Base-by-base conservation (phyloP, 2,113 vertebrate genomes). In the Chaetodon trifascialis region DNA sequence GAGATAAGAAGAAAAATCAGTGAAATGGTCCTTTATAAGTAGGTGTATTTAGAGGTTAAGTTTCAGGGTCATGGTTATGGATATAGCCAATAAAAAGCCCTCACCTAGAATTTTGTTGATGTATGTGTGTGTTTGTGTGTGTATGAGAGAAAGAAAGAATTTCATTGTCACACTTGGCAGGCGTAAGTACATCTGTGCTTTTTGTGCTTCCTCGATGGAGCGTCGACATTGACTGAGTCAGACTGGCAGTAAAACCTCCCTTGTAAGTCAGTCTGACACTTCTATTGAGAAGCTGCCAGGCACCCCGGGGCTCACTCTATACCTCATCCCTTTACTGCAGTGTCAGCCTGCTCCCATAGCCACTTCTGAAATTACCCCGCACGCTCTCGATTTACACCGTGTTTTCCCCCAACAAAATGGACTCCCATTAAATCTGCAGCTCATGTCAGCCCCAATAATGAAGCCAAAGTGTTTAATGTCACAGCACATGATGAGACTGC, bases 241-340 rank as follows among this genome's bases (percentile, higher is more conserved):
- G 80, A 91, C 66, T 86, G 86, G 80, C 86, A 80, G 89, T 89
- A 90, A 89, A 91, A 69, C 73, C 78, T 83, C 56, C 55, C 56
- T 76, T 23, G 79, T 86, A 90, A 91, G 89, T 78, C 67, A 80
- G 72, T 82, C 80, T 92, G 92, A 92, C 91, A 91, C 84, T 85
- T 89, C 85, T 86, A 86, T 84, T 70, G 88, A 89, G 75, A 63
- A 75, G 67, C 86, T 85, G 85, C 84, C 85, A 81, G 82, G 74
- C 71, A 65, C 87, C 86, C 62, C 4, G 51, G 65, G 78, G 82
- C 89, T 78, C 17, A 17, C 75, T 82, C 86, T 74, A 82, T 77
- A 88, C 89, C 88, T 91, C 88, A 89, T 90, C 85, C 87, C 75
- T 87, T 86, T 87, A 64, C 87, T 90, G 91, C 89, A 79, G 72